A percentile compares a stretch with the other conserved stretches of the same genome.
Conservation (phyloP, 2,113 vertebrate species). For the Solea solea region DNA sequence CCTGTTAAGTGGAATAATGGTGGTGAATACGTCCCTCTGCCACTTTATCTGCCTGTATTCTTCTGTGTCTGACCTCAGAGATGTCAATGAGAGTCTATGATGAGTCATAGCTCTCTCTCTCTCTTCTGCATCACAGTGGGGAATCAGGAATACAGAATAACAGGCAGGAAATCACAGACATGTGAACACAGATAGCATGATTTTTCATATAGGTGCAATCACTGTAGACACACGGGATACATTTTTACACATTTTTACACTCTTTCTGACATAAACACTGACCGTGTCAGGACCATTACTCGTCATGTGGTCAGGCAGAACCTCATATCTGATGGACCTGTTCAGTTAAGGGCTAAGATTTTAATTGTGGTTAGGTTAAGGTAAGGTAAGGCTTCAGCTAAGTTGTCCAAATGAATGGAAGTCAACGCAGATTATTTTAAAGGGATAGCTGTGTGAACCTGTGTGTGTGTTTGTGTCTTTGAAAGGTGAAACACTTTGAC, state of each 20-base stretch:
- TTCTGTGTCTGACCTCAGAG: slow-evolving; percentile 69
- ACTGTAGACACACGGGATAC: background rate
- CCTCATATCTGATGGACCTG: too few relatives aligned
- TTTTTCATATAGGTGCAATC: background rate
- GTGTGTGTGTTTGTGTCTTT: too few relatives aligned
- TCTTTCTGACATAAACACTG: too few relatives aligned
- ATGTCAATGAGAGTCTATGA: slow-evolving; percentile 57
- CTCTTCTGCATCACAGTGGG: slow-evolving; percentile 60
- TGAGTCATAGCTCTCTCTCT: slow-evolving; percentile 74
- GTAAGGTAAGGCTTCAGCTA: too few relatives aligned
- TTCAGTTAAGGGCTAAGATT: too few relatives aligned
- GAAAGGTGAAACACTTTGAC: slow-evolving; percentile 12
- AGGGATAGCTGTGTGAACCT: too few relatives aligned
- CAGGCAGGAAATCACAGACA: background rate
- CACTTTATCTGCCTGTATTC: slow-evolving; percentile 30
- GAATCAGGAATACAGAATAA: slow-evolving; percentile 62
- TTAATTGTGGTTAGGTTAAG: too few relatives aligned
- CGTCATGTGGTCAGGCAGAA: too few relatives aligned
- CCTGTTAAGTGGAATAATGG: background rate
- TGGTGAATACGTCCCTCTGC: slow-evolving; percentile 19
- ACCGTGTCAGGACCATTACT: too few relatives aligned
- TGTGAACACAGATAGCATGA: slow-evolving; percentile 9
- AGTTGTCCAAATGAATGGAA: too few relatives aligned
- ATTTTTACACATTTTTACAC: too few relatives aligned
- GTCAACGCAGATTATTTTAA: too few relatives aligned